A percentile compares a stretch with the other conserved stretches of the same genome.
phyloP scores from a whole-genome alignment of 2,113 vertebrate species.

The Albula glossodonta region DNA sequence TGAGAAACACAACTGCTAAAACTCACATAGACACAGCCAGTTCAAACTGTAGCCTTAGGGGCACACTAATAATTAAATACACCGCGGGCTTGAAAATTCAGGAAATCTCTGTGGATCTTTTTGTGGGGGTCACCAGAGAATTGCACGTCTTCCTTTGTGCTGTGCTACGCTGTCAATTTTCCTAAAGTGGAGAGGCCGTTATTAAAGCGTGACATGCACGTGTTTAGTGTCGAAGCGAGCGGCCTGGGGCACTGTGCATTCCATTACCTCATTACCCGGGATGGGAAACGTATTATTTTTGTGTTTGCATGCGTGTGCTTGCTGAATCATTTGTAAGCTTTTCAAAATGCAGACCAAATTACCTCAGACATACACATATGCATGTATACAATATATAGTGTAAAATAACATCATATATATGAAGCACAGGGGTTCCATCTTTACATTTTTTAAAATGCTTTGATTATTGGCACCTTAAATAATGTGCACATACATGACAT shows the following conservation, averaged over 20 bases:
- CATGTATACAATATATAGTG: neutral
- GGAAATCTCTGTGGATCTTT: neutral
- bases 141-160: neutral
- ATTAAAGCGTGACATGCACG: slow-evolving; percentile 5
- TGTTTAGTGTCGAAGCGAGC: neutral
- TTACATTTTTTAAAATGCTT: neutral
- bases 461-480: neutral
- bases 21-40: neutral
- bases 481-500: no score
- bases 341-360: neutral
- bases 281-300: neutral
- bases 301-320: neutral
- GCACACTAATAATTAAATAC: neutral
- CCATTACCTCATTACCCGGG: neutral
- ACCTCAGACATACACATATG: neutral
- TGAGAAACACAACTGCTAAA: neutral
- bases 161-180: no score
- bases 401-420: no score
- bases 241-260: neutral
- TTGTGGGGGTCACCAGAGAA: neutral
- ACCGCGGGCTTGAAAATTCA: neutral
- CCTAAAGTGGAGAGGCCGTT: neutral
- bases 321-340: neutral
- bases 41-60: neutral
- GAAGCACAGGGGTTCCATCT: neutral